A percentile compares a stretch with the other conserved stretches of the same genome.
Evolutionary conservation across 2,797 vertebrate species (phyloP).

Genomic region (Pseudochirops corinnae): DNA sequence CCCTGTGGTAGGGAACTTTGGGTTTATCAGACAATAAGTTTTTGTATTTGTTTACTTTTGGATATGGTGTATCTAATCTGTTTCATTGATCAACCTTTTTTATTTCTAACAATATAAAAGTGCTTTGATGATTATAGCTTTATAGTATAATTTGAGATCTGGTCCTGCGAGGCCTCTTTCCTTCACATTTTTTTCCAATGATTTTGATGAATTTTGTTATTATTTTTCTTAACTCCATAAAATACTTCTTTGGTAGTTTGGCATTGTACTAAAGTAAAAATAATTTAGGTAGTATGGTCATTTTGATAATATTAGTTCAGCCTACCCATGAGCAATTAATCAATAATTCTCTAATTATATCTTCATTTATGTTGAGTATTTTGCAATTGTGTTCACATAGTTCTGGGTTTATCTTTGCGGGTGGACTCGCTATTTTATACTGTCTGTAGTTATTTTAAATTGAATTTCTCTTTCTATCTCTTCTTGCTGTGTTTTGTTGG

Average conservation of each 20-base stretch:
- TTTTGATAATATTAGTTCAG: background rate
- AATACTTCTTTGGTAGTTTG: background rate
- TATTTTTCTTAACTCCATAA: background rate
- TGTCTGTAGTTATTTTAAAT: background rate
- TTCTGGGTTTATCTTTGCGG: background rate
- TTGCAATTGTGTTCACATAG: background rate
- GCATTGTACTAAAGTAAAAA: background rate
- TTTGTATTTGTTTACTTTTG: background rate
- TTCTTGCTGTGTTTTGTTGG: background rate
- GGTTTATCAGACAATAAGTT: background rate
- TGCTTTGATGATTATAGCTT: background rate
- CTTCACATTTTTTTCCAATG: background rate
- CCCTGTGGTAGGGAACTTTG: background rate
- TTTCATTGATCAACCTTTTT: background rate
- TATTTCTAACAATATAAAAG: background rate
- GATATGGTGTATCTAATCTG: background rate
- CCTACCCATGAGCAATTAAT: background rate
- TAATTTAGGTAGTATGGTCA: background rate
- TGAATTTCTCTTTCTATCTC: background rate
- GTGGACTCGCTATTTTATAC: background rate
- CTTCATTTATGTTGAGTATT: background rate
- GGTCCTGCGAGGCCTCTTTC: background rate
- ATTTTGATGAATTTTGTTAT: background rate
- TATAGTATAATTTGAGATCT: background rate
- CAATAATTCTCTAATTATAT: background rate